Evolutionary conservation across 2,888 invertebrate species (phyloP).

Genomic region (Oxyteleia sp.): DNA sequence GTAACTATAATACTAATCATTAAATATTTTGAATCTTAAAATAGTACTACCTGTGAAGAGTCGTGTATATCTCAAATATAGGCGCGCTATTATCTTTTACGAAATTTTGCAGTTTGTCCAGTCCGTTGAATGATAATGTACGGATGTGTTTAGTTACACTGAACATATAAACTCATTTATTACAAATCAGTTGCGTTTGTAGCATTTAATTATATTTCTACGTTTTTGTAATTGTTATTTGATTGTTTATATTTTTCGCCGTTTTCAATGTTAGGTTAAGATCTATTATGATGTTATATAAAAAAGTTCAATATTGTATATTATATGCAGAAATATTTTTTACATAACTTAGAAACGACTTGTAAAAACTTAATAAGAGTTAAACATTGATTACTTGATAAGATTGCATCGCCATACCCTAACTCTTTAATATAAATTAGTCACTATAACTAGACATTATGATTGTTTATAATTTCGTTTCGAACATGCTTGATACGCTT

Average conservation of each 20-base stretch:
- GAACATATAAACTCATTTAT: constrained; percentile 5
- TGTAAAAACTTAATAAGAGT: constrained; percentile 11
- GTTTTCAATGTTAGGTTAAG: constrained; percentile 21
- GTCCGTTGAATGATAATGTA: constrained; percentile 2
- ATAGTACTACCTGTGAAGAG: too few species aligned
- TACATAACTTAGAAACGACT: constrained; percentile 29
- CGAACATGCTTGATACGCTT: too few species aligned
- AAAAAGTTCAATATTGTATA: constrained; percentile 21
- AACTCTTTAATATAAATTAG: background rate
- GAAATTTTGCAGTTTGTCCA: constrained; percentile 35
- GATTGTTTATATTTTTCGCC: constrained; percentile 12
- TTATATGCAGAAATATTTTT: constrained; percentile 38
- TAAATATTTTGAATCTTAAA: constrained; percentile 16
- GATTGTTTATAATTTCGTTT: background rate
- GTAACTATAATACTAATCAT: constrained; percentile 16
- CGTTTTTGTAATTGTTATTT: constrained; percentile 21
- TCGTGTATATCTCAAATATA: constrained; percentile 6
- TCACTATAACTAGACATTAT: background rate
- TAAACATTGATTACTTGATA: constrained; percentile 19
- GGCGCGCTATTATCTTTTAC: constrained; percentile 16
- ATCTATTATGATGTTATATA: background rate
- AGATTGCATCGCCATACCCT: constrained; percentile 1
- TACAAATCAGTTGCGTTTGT: constrained; percentile 14
- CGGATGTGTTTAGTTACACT: constrained; percentile 37
- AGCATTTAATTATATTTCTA: constrained; percentile 9